Base-by-base conservation (phyloP, 2,797 vertebrate species). In the Bradypus variegatus region DNA sequence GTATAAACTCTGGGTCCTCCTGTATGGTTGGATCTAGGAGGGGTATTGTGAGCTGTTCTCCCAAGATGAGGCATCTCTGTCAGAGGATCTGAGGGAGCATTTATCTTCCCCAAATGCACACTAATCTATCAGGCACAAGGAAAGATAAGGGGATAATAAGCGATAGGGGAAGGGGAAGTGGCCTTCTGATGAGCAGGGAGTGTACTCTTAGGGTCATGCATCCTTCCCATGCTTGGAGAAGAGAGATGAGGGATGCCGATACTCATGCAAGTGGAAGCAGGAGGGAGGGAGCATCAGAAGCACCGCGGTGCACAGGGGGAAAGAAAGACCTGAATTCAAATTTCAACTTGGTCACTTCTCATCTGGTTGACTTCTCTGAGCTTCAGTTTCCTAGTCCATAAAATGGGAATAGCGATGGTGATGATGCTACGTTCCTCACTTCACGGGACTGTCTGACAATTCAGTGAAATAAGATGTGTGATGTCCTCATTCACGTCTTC, bases 81-180 rank as follows among this genome's bases (percentile, higher is more conserved):
- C 94, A 93, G 94, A 96, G 96, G 94, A 96, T 95, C 89, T 86
- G 82, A 96, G 94, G 91, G 75, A 82, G 33, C 76, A 93, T 96
- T 96, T 96, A 96, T 97, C 96, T 96, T 96, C 82, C 77, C 0
- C 1, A 95, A 95, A 95, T 89, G 84, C 89, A 86, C 48, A 86
- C 95, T 95, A 95, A 95, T 96, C 93, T 97, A 93, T 93, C 91
- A 93, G 92, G 82, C 92, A 87, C 76, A 2, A 0, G 38, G 94
- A 86, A 94, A 87, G 94, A 95, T 95, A 96, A 95, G 73, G 60
- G 73, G 77, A 95, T 93, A 94, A 95, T 90, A 86, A 94, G 45
- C 29, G 50, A 29, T 41, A 50, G 79, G 13, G 5, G 13, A 36
- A 88, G 14, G 3, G n/a, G 7, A 3, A 75, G n/a, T 79, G n/a